Conservation (phyloP, 2,888 invertebrate genomes). For the Urechis unicinctus region DNA sequence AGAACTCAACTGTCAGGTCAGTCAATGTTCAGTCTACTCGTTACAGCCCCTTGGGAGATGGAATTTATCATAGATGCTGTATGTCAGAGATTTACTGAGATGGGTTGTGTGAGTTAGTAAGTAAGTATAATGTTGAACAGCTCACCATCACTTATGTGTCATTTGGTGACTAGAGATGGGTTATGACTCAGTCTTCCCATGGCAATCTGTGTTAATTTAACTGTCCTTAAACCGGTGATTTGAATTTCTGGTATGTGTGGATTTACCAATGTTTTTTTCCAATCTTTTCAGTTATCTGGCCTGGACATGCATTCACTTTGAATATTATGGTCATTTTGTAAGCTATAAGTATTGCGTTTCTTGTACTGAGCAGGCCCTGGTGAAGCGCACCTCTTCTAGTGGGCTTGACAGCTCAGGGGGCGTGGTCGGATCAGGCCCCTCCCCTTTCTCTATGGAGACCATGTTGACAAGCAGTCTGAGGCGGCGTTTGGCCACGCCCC, state of each 20-base stretch:
- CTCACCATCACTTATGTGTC: background rate
- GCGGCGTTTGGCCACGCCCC: slow-evolving; percentile 58
- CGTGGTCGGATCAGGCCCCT: slow-evolving; percentile 25
- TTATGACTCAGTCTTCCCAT: background rate
- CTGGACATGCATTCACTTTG: no score
- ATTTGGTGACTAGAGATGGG: background rate
- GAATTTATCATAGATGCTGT: no score
- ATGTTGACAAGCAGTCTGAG: slow-evolving; percentile 60
- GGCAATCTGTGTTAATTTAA: background rate
- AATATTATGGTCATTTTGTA: background rate
- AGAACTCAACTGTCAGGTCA: slow-evolving; percentile 46
- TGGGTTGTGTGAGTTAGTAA: no score
- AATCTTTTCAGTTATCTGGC: no score
- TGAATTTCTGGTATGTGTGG: no score
- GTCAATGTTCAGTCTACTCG: background rate
- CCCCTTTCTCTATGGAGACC: slow-evolving; percentile 54
- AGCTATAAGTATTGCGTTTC: background rate
- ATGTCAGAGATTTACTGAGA: no score
- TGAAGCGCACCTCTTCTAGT: slow-evolving; percentile 60
- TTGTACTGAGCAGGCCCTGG: slow-evolving; percentile 52
- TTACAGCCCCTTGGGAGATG: background rate
- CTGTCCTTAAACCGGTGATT: no score
- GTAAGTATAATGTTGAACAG: background rate
- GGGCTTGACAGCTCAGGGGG: slow-evolving; percentile 26
- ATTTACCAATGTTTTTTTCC: no score